Base-by-base conservation (phyloP, 2,797 vertebrate species). In the Harpagifer antarcticus region DNA sequence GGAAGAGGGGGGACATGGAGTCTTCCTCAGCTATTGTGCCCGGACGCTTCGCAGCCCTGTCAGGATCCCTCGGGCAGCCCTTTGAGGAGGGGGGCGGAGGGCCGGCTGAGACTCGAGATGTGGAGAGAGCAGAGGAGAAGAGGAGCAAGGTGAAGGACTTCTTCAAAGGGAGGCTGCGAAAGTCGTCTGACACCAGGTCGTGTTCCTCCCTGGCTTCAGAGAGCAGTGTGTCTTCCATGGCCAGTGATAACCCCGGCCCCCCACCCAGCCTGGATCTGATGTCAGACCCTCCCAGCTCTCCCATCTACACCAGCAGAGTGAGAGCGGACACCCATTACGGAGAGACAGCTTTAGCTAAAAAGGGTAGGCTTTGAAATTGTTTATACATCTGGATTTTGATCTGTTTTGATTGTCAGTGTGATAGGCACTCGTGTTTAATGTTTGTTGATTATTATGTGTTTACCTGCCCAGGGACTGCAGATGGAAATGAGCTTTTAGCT, bases 1-100 rank as follows among this genome's bases (percentile, higher is more conserved):
- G 95, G 91, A 99, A 97, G 91, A 95, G 94, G 55, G 96, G 93
- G 0, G 96, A 99, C 3, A 37, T 96, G 80, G 98, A 99, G 85
- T 98, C 98, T 0, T 97, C 98, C 70, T 99, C 98, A 0, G 98
- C 98, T 85, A 98, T 99, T 53, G 95, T 99, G 59, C 96, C 98
- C 0, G 97, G 97, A 71, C 97, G 96, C 20, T 87, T 92, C 1
- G 97, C 95, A 0, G 94, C 94, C 15, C 90, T 98, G 5, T 96
- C 97, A 0, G 89, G 91, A 4, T 49, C 90, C 0, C 4, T 92
- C 90, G 52, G 95, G 83, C 88, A 91, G 80, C 0, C 95, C n/a
- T 86, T 86, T 20, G 27, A 93, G 64, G 88, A 92, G 37, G 68
- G 90, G 72, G 88, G 93, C 45, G 91, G 73, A 14, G 89, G 91